These are phyloP conservation scores for Ganaspis brasiliensis DNA, from an alignment of 2,888 invertebrate genomes.

Conservation along the genomic window DNA sequence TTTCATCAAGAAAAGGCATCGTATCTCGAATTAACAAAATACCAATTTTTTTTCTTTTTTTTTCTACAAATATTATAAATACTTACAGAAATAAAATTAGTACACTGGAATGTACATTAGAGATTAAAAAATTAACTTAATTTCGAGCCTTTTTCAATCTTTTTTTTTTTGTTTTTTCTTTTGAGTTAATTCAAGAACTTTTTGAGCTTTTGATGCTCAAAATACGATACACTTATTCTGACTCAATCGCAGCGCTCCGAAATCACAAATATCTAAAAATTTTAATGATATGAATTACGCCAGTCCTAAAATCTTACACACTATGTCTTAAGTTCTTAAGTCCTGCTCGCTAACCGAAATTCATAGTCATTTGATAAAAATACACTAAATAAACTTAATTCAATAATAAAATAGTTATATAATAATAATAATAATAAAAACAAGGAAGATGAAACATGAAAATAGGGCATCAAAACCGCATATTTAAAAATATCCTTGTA, in stretches of 20 bases:
- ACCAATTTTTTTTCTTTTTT: neutral
- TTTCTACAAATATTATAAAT: conserved; percentile 1
- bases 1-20: conserved; percentile 69
- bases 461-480: neutral
- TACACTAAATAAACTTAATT: conserved; percentile 43
- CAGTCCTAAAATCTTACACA: conserved; percentile 66
- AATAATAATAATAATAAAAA: conserved; percentile 61
- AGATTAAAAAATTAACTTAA: neutral
- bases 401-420: conserved; percentile 42
- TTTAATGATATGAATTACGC: conserved; percentile 73
- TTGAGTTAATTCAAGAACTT: neutral
- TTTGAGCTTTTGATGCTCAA: neutral
- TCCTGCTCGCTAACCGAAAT: conserved; percentile 63
- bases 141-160: neutral
- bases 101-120: conserved; percentile 23
- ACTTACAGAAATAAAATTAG: neutral
- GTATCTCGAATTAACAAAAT: conserved; percentile 48
- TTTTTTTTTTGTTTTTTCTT: neutral
- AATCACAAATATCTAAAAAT: conserved; percentile 56
- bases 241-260: conserved; percentile 61
- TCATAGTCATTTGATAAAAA: conserved; percentile 55
- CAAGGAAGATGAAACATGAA: conserved; percentile 65
- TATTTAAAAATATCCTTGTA: neutral
- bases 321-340: conserved; percentile 61
- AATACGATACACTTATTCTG: conserved; percentile 60